Conservation (phyloP, 2,797 vertebrate genomes). For the Euthynnus affinis region DNA sequence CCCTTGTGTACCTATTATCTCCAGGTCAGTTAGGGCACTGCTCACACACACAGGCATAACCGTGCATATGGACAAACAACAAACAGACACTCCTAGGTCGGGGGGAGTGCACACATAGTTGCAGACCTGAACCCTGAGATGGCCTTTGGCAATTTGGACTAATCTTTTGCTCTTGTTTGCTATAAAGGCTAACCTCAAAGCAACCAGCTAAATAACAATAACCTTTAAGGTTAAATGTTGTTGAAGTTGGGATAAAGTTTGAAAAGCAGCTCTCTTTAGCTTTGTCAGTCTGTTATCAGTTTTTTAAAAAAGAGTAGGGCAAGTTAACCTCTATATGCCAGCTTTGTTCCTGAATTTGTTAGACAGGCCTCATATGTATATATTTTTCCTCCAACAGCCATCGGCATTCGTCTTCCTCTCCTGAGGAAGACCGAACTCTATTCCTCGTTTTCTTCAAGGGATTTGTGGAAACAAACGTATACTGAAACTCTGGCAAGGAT, state of each 20-base stretch:
- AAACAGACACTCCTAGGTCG: constrained; percentile 58
- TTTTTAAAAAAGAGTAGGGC: constrained; percentile 9
- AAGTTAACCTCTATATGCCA: neutral
- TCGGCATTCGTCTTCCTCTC: constrained; percentile 6
- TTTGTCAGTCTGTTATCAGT: constrained; percentile 28
- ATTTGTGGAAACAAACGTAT: neutral
- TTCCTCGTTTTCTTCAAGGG: neutral
- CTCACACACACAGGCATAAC: constrained; percentile 11
- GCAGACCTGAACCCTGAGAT: constrained; percentile 26
- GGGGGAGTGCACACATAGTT: constrained; percentile 32
- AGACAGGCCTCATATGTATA: neutral
- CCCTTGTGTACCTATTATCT: constrained; percentile 61
- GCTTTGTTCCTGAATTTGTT: constrained; percentile 3
- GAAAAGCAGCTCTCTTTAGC: constrained; percentile 14
- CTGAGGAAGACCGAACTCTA: neutral
- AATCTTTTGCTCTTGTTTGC: constrained; percentile 56
- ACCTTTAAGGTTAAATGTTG: constrained; percentile 52
- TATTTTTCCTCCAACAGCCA: neutral
- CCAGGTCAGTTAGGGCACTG: constrained; percentile 46
- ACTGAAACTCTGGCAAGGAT: neutral
- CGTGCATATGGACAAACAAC: constrained; percentile 37
- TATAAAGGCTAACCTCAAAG: constrained; percentile 62
- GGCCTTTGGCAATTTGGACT: constrained; percentile 18
- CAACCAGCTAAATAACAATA: constrained; percentile 36
- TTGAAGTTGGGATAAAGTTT: constrained; percentile 35